Evolutionary conservation across 2,888 invertebrate species (phyloP).

Genomic region (Heteropelma amictum): DNA sequence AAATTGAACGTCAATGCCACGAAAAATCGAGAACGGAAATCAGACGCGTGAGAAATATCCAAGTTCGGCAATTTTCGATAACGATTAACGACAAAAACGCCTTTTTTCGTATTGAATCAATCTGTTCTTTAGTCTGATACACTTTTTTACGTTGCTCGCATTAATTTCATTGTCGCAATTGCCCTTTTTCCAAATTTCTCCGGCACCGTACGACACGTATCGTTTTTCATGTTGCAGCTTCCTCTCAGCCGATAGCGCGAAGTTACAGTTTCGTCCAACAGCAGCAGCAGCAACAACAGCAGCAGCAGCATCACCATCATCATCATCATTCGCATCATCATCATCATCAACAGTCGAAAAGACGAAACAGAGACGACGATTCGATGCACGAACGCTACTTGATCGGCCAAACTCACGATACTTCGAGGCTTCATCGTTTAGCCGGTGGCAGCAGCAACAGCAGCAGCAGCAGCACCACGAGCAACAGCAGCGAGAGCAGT

Average conservation of each 20-base stretch:
- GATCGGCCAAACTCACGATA: constrained; percentile 72
- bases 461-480: constrained; percentile 65
- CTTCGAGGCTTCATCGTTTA: constrained; percentile 73
- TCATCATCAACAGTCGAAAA: constrained; percentile 65
- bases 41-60: too few relatives aligned
- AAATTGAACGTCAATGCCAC: too few relatives aligned
- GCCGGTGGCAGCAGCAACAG: constrained; percentile 69
- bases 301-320: constrained; percentile 65
- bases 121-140: too few relatives aligned
- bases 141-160: too few relatives aligned
- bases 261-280: constrained; percentile 82
- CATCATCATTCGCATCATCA: constrained; percentile 51
- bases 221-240: background rate
- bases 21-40: too few relatives aligned
- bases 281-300: constrained; percentile 64
- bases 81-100: too few relatives aligned
- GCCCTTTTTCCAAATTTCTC: background rate
- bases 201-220: background rate
- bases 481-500: constrained; percentile 70
- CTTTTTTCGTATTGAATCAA: too few relatives aligned
- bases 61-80: too few relatives aligned
- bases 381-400: constrained; percentile 91
- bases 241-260: constrained; percentile 76
- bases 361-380: constrained; percentile 84
- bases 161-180: too few relatives aligned